These are phyloP conservation scores for Dendrocopos noguchii DNA, from an alignment of 2,113 vertebrate genomes.

Conservation along the genomic window DNA sequence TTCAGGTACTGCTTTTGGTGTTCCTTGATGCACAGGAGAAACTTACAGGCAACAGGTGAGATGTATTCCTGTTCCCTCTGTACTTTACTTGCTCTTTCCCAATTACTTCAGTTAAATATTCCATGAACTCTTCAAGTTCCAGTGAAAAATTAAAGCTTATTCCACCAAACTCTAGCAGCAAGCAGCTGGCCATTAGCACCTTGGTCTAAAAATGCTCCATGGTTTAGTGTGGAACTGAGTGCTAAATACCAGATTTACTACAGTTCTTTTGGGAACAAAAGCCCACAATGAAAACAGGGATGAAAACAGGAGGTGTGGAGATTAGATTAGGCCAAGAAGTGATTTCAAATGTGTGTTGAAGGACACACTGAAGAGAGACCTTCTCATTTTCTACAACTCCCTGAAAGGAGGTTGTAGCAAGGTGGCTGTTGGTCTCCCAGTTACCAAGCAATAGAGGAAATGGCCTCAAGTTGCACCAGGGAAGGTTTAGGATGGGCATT, in stretches of 20 bases:
- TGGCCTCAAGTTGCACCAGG: too few species aligned
- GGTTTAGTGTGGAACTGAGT: background rate
- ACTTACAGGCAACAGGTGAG: background rate
- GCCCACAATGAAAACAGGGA: background rate
- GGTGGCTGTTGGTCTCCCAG: too few species aligned
- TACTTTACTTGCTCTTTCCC: background rate
- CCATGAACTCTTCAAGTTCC: background rate
- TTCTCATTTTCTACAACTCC: too few species aligned
- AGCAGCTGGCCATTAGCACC: background rate
- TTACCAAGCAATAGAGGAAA: too few species aligned
- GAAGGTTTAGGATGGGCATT: too few species aligned
- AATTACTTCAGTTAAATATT: background rate
- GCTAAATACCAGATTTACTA: background rate
- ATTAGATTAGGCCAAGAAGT: background rate
- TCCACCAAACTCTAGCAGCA: background rate
- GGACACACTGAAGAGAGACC: background rate
- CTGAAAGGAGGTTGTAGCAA: too few species aligned
- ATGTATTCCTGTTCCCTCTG: background rate
- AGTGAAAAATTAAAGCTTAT: background rate
- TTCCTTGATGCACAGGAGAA: background rate
- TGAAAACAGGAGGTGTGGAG: background rate
- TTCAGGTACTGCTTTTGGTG: background rate
- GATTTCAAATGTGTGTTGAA: background rate
- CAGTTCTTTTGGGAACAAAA: background rate
- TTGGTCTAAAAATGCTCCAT: background rate